Evolutionary conservation across 2,797 vertebrate genomes (phyloP).

Genomic region (Pachyuromys duprasi): DNA sequence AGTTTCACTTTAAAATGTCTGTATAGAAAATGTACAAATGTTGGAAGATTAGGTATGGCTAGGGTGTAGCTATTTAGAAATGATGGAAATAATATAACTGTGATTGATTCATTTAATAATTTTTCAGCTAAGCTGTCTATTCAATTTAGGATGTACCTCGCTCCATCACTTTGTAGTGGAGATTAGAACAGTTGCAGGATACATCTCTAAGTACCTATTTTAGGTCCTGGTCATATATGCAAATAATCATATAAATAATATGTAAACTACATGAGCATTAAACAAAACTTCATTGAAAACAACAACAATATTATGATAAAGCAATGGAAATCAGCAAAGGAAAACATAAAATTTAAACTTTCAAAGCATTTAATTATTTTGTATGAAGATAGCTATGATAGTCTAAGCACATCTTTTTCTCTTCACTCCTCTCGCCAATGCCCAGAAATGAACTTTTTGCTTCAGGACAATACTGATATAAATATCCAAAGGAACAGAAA

Average conservation of each 20-base stretch:
- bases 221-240: not conserved
- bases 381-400: constrained; percentile 6
- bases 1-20: constrained; percentile 58
- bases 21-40: constrained; percentile 46
- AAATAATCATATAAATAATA: constrained; percentile 49
- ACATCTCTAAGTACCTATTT: constrained; percentile 32
- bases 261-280: not conserved
- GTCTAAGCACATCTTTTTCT: not conserved
- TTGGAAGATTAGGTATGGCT: constrained; percentile 23
- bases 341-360: constrained; percentile 3
- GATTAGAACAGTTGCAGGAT: constrained; percentile 35
- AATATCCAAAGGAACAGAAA: not conserved
- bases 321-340: not conserved
- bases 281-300: constrained; percentile 36
- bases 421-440: not conserved
- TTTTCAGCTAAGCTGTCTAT: constrained; percentile 12
- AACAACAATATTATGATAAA: constrained; percentile 5
- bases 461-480: not conserved
- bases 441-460: not conserved
- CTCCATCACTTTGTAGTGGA: constrained; percentile 18
- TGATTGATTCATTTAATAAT: constrained; percentile 28
- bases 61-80: constrained; percentile 43
- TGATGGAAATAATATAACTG: not conserved
- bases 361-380: constrained; percentile 38
- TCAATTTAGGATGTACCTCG: not conserved